Conservation (phyloP, 2,888 invertebrate species). For the Standfussiana lucernea region DNA sequence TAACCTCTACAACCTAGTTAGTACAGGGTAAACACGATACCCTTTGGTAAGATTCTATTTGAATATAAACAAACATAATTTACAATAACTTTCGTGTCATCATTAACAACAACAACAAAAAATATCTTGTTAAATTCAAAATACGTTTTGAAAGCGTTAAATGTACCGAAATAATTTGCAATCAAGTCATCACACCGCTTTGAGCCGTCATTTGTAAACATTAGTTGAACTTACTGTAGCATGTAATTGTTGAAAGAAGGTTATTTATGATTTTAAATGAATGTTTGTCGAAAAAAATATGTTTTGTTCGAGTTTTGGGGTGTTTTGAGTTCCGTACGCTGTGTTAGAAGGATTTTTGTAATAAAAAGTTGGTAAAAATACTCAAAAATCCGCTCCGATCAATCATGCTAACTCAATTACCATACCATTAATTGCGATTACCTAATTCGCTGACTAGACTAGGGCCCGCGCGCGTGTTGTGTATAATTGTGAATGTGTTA, state of each 20-base stretch:
- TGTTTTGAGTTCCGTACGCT: slow-evolving; percentile 47
- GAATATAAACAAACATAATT: background rate
- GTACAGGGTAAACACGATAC: no score
- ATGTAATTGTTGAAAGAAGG: slow-evolving; percentile 55
- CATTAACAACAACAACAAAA: slow-evolving; percentile 26
- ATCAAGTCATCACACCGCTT: slow-evolving; percentile 63
- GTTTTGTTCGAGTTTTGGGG: background rate
- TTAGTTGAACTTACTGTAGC: slow-evolving; percentile 62
- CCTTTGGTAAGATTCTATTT: background rate
- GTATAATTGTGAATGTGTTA: no score
- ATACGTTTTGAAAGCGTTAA: slow-evolving; percentile 36
- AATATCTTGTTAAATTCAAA: slow-evolving; percentile 41
- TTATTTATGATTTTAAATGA: slow-evolving; percentile 82
- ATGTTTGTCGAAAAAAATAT: slow-evolving; percentile 29
- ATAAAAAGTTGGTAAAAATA: background rate
- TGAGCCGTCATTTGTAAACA: slow-evolving; percentile 58
- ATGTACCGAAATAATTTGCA: slow-evolving; percentile 83
- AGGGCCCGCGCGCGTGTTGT: no score
- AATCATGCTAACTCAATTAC: no score
- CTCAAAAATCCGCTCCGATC: background rate
- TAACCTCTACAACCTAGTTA: no score
- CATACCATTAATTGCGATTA: no score
- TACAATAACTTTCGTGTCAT: background rate
- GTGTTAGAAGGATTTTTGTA: background rate
- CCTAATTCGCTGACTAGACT: no score